Base-by-base conservation (phyloP, 2,888 invertebrate species). In the Brenthis daphne region DNA sequence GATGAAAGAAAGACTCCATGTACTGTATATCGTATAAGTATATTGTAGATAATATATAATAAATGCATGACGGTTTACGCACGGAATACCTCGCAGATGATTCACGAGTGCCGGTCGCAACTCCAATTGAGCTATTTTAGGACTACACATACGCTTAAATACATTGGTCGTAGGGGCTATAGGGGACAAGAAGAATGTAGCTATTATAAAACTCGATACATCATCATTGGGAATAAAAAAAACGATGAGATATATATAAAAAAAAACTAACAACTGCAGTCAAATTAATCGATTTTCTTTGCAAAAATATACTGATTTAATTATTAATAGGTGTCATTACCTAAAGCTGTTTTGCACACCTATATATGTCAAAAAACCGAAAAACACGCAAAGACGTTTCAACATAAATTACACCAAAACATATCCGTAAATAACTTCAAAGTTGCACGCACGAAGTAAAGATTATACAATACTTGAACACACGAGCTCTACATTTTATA, bases 91-190 rank as follows among this genome's bases (percentile, higher is more conserved):
- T 63, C 65, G 13, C 54, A 55, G 51, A 68, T 73, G 71, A 72
- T 68, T 75, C 72, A 73, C 64, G 57, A 68, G 65, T 60, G 67
- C 67, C 71, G 67, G 71, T 67, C 72, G 65, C 68, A 57, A 58
- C 56, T 73, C 71, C 73, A 76, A 76, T 73, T 71, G 67, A 70
- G 69, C 68, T 76, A 76, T 76, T 75, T 76, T 73, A 64, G 69
- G 63, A 64, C 67, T 57, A 72, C 68, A 73, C 67, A 68, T 69
- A 73, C 67, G 64, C 56, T 56, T 60, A 64, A 61, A 54, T 60
- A 16, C 43, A 8, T 63, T 12, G 43, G 5, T 24, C 20, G 63
- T 54, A 11, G 63, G 63, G 43, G 43, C 33, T 63, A 54, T 53
- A 43, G 54, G 24, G 37, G 3, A 20, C 51, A 53, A 14, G 13